Base-by-base conservation (phyloP, 1,140 invertebrate genomes). In the Leptopilina boulardi region DNA sequence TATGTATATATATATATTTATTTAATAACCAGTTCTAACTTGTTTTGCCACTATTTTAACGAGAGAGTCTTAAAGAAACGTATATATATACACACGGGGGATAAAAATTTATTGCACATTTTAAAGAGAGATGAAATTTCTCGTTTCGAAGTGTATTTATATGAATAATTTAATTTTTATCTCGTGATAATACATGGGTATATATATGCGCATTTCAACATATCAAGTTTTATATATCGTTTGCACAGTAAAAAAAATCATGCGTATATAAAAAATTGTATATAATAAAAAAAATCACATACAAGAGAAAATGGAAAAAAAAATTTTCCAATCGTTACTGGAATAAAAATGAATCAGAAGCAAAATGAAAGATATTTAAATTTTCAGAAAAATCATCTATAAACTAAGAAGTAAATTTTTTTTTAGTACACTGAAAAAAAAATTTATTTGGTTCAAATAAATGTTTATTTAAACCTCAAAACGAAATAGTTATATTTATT, bases 11-110 rank as follows among this genome's bases (percentile, higher is more conserved):
- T n/a, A n/a, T n/a, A 51, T 51, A n/a, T 13, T n/a, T 51, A 51
- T n/a, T 51, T 51, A 51, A 51, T 51, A 51, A 51, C 47, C 47
- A 51, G 47, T 51, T 51, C 5, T 6, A 51, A 51, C 47, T 51
- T 51, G 47, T 51, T 38, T 51, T n/a, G 47, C n/a, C 47, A 51
- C 47, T 51, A 51, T 51, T 51, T 51, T 51, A 51, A 51, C 47
- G 47, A 51, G 47, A 47, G 41, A 15, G 47, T 18, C 47, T 51
- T 3, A 9, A 51, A 51, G 47, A 51, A 51, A 51, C 47, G 34
- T 0, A 0, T 6, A n/a, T n/a, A n/a, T n/a, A n/a, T n/a, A n/a
- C n/a, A n/a, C n/a, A n/a, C n/a, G n/a, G 5, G 13, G 18, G n/a
- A 51, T 51, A 51, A 51, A 51, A 51, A 51, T 51, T 51, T 51